Conservation (phyloP, 2,113 vertebrate genomes). For the Otocyon megalotis region DNA sequence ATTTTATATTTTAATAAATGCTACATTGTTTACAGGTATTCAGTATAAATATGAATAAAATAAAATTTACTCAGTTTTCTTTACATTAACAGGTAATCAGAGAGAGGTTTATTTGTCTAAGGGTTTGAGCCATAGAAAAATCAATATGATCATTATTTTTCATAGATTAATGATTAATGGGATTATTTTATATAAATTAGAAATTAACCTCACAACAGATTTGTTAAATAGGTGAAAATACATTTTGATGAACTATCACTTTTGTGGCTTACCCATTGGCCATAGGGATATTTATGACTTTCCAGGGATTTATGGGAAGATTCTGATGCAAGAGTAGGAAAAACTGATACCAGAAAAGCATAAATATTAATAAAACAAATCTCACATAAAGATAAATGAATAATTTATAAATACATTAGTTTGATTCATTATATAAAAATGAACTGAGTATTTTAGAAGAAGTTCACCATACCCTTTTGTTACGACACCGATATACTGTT, state of each 20-base stretch:
- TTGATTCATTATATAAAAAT: conserved; percentile 49
- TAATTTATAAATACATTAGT: conserved; percentile 45
- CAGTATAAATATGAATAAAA: conserved; percentile 65
- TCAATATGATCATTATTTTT: conserved; percentile 65
- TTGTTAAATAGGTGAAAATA: conserved; percentile 59
- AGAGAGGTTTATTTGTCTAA: conserved; percentile 57
- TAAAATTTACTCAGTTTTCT: conserved; percentile 63
- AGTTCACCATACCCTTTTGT: neutral
- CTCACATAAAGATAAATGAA: neutral
- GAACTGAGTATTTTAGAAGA: conserved; percentile 47
- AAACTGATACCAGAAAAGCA: neutral
- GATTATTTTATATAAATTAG: conserved; percentile 63
- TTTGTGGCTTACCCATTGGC: conserved; percentile 25
- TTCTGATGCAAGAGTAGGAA: conserved; percentile 29
- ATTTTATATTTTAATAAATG: conserved; percentile 87
- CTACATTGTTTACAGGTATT: conserved; percentile 75
- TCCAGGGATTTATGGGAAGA: neutral
- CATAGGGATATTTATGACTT: conserved; percentile 42
- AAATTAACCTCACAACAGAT: conserved; percentile 28
- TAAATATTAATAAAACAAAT: conserved; percentile 32
- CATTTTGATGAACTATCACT: conserved; percentile 46
- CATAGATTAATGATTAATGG: conserved; percentile 43
- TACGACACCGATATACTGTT: neutral
- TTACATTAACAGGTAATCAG: conserved; percentile 51
- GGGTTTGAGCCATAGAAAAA: conserved; percentile 58